Conservation (phyloP, 2,797 vertebrate genomes). For the Triplophysa bombifrons region DNA sequence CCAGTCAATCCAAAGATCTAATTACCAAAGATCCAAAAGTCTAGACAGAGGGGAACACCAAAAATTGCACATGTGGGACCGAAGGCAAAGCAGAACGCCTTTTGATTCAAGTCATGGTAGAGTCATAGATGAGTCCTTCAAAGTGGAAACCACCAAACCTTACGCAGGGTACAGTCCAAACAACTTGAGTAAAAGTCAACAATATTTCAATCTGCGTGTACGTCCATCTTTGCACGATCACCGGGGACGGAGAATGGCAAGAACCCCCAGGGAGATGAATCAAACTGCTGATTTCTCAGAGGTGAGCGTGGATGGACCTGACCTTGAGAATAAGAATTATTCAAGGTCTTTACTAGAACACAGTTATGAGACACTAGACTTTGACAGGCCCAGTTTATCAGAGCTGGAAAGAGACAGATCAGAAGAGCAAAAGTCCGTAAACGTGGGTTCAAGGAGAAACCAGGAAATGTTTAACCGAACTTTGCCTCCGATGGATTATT, state of each 20-base stretch:
- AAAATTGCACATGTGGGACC: slow-evolving; percentile 46
- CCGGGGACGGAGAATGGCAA: slow-evolving; percentile 3
- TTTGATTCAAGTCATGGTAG: slow-evolving; percentile 55
- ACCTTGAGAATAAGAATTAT: slow-evolving; percentile 51
- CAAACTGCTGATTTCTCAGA: slow-evolving; percentile 73
- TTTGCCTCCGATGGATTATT: slow-evolving; percentile 27
- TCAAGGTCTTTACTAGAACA: slow-evolving; percentile 57
- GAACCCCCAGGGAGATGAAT: slow-evolving; percentile 18
- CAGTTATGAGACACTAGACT: slow-evolving; percentile 35
- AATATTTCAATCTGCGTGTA: slow-evolving; percentile 11
- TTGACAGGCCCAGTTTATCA: slow-evolving; percentile 40
- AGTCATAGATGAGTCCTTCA: slow-evolving; percentile 30
- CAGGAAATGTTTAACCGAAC: slow-evolving; percentile 36
- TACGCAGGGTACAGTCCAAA: slow-evolving; percentile 52
- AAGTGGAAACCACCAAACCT: slow-evolving; percentile 55
- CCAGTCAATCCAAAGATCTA: slow-evolving; percentile 33
- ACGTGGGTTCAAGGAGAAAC: slow-evolving; percentile 9
- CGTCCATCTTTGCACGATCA: slow-evolving; percentile 28
- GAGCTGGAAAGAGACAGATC: slow-evolving; percentile 34
- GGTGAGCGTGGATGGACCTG: slow-evolving; percentile 90
- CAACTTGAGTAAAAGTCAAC: slow-evolving; percentile 57
- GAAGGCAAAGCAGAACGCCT: slow-evolving; percentile 46
- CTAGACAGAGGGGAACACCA: slow-evolving; percentile 48
- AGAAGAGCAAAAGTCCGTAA: slow-evolving; percentile 24
- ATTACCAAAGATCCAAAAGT: slow-evolving; percentile 51